A percentile compares a stretch with the other conserved stretches of the same genome.
Evolutionary conservation across 2,797 vertebrate species (phyloP).

Genomic region (Salmo trutta): DNA sequence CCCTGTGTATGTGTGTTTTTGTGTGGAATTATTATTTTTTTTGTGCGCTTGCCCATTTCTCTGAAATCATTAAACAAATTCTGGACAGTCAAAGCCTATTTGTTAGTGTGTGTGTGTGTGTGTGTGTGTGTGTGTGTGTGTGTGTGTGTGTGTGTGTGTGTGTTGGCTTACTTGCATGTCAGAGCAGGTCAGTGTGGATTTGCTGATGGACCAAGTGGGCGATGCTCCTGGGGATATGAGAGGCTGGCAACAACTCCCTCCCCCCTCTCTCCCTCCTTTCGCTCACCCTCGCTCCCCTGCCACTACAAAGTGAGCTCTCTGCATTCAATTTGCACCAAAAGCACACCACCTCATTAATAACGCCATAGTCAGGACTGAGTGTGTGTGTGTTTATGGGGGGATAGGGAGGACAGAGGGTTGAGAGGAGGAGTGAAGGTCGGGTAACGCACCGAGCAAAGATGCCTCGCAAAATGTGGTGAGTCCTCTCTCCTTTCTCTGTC

Average conservation of each 20-base stretch:
- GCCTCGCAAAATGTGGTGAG: slow-evolving; percentile 74
- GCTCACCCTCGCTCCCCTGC: slow-evolving; percentile 3
- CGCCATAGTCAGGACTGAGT: slow-evolving; percentile 67
- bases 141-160: slow-evolving; percentile 18
- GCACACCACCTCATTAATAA: slow-evolving; percentile 65
- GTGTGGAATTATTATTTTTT: neutral
- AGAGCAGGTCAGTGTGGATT: slow-evolving; percentile 23
- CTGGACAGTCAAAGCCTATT: neutral
- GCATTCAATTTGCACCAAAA: slow-evolving; percentile 45
- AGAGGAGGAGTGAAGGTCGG: slow-evolving; percentile 21
- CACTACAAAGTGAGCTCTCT: slow-evolving; percentile 65
- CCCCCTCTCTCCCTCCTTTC: slow-evolving; percentile 12
- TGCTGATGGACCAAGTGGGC: slow-evolving; percentile 16
- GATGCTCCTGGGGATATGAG: slow-evolving; percentile 21
- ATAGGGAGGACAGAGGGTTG: neutral
- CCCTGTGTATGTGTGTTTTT: neutral
- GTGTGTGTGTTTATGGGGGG: slow-evolving; percentile 22
- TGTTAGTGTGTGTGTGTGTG: slow-evolving; percentile 6
- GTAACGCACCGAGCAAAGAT: slow-evolving; percentile 45
- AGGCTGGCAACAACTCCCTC: slow-evolving; percentile 6
- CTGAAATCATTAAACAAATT: neutral
- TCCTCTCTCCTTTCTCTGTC: slow-evolving; percentile 11
- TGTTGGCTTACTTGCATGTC: slow-evolving; percentile 4
- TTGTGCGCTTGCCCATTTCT: neutral
- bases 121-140: too few relatives aligned